These are phyloP conservation scores for Aplocera efformata DNA, from an alignment of 2,888 invertebrate species.

Conservation along the genomic window DNA sequence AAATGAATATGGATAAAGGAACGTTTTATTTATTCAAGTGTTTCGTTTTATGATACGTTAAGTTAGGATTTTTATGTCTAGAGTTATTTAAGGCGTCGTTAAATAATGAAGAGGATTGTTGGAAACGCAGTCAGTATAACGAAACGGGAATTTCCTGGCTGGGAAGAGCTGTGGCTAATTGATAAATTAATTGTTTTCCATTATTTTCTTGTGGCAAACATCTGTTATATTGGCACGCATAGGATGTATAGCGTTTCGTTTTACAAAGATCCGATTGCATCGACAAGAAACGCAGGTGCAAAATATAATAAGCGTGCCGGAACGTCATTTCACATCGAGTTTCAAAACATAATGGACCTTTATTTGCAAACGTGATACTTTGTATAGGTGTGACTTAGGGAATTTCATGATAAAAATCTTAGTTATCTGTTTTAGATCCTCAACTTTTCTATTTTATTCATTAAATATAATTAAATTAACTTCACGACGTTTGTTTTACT, in stretches of 20 bases:
- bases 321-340: conserved; percentile 16
- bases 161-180: conserved; percentile 6
- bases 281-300: conserved; percentile 25
- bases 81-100: conserved; percentile 53
- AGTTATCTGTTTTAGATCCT: no score
- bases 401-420: no score
- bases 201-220: conserved; percentile 32
- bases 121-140: conserved; percentile 21
- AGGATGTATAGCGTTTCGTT: conserved; percentile 26
- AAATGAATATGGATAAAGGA: conserved; percentile 36
- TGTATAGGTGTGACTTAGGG: no score
- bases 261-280: conserved; percentile 22
- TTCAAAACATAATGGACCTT: neutral
- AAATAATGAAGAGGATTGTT: conserved; percentile 46
- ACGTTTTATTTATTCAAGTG: conserved; percentile 54
- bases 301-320: conserved; percentile 19
- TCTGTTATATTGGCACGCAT: conserved; percentile 33
- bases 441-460: no score
- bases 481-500: no score
- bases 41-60: conserved; percentile 55
- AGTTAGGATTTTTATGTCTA: conserved; percentile 50
- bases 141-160: conserved; percentile 7
- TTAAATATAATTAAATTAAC: no score
- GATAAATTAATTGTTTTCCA: conserved; percentile 27
- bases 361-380: no score